These are phyloP conservation scores for Pseudoips prasinana DNA, from an alignment of 2,888 invertebrate species.

Conservation along the genomic window DNA sequence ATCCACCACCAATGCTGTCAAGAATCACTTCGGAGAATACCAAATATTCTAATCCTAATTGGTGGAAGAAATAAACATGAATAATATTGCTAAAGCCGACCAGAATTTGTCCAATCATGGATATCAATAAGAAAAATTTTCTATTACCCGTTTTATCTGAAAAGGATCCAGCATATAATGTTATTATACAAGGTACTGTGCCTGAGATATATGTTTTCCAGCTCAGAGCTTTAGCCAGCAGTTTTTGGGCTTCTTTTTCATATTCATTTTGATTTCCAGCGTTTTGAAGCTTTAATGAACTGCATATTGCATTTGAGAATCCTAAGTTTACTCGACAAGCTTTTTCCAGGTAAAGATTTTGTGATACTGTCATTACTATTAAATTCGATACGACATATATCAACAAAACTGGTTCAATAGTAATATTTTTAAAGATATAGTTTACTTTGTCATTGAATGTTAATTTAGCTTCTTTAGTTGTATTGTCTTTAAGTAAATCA, in stretches of 20 bases:
- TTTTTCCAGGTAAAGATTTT: conserved; percentile 91
- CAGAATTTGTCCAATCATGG: conserved; percentile 87
- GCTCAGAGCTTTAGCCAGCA: conserved; percentile 87
- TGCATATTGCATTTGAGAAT: conserved; percentile 86
- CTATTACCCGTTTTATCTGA: conserved; percentile 85
- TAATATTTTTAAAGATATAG: conserved; percentile 43
- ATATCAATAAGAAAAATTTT: conserved; percentile 88
- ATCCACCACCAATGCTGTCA: conserved; percentile 89
- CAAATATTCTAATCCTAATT: conserved; percentile 87
- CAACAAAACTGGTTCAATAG: conserved; percentile 59
- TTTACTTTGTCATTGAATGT: conserved; percentile 38
- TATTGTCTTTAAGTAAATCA: conserved; percentile 21
- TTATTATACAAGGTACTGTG: conserved; percentile 87
- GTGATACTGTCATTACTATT: conserved; percentile 86
- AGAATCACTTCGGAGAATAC: conserved; percentile 88
- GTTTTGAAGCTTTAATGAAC: conserved; percentile 85
- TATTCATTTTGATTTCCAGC: conserved; percentile 76
- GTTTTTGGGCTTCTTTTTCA: conserved; percentile 83
- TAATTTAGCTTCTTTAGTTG: conserved; percentile 20
- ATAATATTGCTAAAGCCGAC: conserved; percentile 86
- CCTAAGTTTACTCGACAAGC: conserved; percentile 91
- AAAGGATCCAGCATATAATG: conserved; percentile 90
- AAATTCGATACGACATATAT: conserved; percentile 52
- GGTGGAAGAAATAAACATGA: conserved; percentile 88
- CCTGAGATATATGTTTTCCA: conserved; percentile 92